These are phyloP conservation scores for Typhlomys cinereus DNA, from an alignment of 2,113 vertebrate genomes.

Conservation along the genomic window DNA sequence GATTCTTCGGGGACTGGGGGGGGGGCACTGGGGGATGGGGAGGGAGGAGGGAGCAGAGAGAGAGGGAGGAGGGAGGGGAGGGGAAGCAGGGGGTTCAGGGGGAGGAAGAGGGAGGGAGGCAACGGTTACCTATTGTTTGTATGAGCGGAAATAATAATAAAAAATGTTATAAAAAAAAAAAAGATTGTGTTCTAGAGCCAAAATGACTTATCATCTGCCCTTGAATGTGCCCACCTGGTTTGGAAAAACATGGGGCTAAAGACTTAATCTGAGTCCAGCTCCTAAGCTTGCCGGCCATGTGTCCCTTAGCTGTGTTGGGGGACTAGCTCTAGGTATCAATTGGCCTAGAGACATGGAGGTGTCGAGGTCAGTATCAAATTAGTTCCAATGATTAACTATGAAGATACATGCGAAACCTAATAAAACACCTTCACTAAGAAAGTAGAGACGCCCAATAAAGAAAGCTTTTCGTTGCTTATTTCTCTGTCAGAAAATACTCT, in stretches of 20 bases:
- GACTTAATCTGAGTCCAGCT: neutral
- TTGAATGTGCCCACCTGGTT: neutral
- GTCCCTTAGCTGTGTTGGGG: neutral
- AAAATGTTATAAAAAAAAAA: too few species aligned
- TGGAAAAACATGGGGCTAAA: neutral
- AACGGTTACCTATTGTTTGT: too few species aligned
- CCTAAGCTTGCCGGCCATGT: neutral
- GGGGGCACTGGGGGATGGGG: too few species aligned
- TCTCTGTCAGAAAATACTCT: conserved; percentile 10
- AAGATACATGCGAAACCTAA: neutral
- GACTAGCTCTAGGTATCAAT: neutral
- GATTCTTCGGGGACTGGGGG: too few species aligned
- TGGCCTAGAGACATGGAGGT: neutral
- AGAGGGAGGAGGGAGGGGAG: too few species aligned
- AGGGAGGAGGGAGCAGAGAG: too few species aligned
- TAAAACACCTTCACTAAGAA: neutral
- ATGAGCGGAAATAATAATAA: too few species aligned
- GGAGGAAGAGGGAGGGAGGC: too few species aligned
- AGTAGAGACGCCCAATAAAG: neutral
- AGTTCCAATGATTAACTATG: neutral
- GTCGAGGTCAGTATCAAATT: neutral
- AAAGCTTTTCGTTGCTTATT: neutral
- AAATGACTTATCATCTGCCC: neutral
- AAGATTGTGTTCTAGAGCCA: neutral
- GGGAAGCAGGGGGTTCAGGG: too few species aligned